phyloP scores from a whole-genome alignment of 2,888 invertebrate genomes.

The Strigamia maritima region DNA sequence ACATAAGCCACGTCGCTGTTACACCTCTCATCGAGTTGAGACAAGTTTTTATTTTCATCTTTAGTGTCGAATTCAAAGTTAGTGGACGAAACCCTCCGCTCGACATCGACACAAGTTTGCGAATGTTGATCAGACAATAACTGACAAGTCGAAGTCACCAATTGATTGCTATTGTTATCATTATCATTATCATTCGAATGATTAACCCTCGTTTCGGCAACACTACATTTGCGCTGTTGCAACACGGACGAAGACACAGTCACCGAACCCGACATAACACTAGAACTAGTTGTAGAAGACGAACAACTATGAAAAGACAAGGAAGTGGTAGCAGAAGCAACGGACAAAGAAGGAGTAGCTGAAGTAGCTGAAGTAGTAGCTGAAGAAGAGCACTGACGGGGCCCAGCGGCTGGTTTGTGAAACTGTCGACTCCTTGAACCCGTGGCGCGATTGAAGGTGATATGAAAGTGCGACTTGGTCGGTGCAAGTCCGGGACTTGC shows the following conservation, averaged over 20 bases:
- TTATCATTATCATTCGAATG: not conserved
- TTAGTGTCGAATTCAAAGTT: not conserved
- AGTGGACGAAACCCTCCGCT: not conserved
- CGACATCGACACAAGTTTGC: not conserved
- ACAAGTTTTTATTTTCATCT: not conserved
- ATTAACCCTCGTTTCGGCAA: not conserved
- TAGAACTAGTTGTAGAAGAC: not conserved
- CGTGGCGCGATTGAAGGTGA: not conserved
- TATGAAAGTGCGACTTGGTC: slow-evolving; percentile 18
- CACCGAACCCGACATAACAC: not conserved
- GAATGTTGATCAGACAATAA: not conserved
- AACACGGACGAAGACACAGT: not conserved
- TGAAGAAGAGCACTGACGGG: not conserved
- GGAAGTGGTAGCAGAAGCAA: not conserved
- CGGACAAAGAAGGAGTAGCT: not conserved
- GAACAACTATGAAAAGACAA: not conserved
- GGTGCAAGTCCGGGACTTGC: not conserved
- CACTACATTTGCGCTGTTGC: not conserved
- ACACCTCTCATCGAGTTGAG: not conserved
- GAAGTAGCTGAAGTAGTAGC: not conserved
- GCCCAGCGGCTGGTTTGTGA: not conserved
- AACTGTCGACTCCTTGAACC: not conserved
- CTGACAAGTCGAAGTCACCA: no score
- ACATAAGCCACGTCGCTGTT: not conserved
- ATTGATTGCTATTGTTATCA: not conserved